Evolutionary conservation across 2,797 vertebrate genomes (phyloP), one percentile per base, ranked within the genome.

Genomic region (Acanthopagrus latus): DNA sequence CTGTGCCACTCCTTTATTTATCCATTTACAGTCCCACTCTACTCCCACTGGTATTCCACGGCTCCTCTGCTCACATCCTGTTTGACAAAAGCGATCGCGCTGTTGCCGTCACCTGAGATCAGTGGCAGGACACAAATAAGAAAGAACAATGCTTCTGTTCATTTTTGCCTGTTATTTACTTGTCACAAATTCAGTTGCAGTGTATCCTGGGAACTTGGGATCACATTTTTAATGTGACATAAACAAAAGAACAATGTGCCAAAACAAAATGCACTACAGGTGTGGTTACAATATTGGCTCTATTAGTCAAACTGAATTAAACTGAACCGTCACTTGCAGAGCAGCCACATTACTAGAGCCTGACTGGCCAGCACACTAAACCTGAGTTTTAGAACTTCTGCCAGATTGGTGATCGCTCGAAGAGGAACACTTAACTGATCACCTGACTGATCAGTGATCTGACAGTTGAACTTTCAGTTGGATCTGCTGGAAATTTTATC

Each of bases 1-100:
- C 44, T 20, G 71, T 1, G 18, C 70, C 80, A 51, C 85, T 77
- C 83, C 85, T 81, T 76, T 74, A 69, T 85, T 78, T 85, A 85
- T 21, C 80, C 62, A 65, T 74, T 74, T 23, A 58, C 57, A 62
- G 29, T 8, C 20, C 12, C 11, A 55, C 21, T 14, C 60, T 23
- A 25, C 60, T 64, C 13, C 68, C 23, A 1, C 46, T 46, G 17
- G 47, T 50, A 1, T 27, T 71, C 38, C 47, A n/a, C 43, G 5
- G 2, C 57, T 62, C 13, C 3, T 50, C 23, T 51, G 3, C 43
- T 13, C 17, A 54, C 52, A 62, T 76, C 74, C 74, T 80, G 72
- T 74, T 71, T 25, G 29, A 58, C 11, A 41, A 7, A 56, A 67
- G 21, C 7, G 1, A 65, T 5, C 5, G 11, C 4, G 29, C 7